Base-by-base conservation (phyloP, 2,113 vertebrate genomes). In the Oostethus manadensis region DNA sequence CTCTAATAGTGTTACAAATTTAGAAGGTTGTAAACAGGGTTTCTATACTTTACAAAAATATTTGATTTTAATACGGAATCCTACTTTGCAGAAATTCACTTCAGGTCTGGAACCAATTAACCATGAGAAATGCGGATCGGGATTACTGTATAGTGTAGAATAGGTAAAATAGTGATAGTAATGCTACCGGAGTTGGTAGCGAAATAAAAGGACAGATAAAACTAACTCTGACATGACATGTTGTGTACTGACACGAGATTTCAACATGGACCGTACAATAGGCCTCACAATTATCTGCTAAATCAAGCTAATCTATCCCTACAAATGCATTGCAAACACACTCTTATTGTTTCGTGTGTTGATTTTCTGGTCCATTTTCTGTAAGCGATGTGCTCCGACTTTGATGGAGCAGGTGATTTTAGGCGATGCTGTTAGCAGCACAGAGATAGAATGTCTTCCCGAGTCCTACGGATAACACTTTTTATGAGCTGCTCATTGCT, bases 401-500 rank as follows among this genome's bases (percentile, higher is more conserved):
- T 84, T 90, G 88, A 91, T 90, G 78, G 87, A 90, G 84, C 73
- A 84, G 86, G 87, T 91, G 88, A 90, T 90, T 89, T 88, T 86
- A 87, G 79, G 85, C 83, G 55, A 70, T 71, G 84, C 84, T 80
- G 79, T 89, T 86, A 87, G 84, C 79, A 71, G 73, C 60, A 1
- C 65, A 82, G 86, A 88, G 86, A 90, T 87, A 86, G 87, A 88
- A 88, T 87, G 89, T 89, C 87, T 89, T 88, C 82, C 85, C 87
- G 83, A 88, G 79, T 85, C 83, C 85, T 80, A 86, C 73, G 79
- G 88, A 89, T 86, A 89, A 87, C 81, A 84, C 84, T 81, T 89
- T 90, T 90, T 89, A 91, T 89, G 89, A 91, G 89, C 85, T 86
- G 82, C 86, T 90, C 87, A 89, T 91, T 89, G 87, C 88, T 81